phyloP scores from a whole-genome alignment of 2,113 vertebrate genomes.

The Cryptomyrus ogoouensis region DNA sequence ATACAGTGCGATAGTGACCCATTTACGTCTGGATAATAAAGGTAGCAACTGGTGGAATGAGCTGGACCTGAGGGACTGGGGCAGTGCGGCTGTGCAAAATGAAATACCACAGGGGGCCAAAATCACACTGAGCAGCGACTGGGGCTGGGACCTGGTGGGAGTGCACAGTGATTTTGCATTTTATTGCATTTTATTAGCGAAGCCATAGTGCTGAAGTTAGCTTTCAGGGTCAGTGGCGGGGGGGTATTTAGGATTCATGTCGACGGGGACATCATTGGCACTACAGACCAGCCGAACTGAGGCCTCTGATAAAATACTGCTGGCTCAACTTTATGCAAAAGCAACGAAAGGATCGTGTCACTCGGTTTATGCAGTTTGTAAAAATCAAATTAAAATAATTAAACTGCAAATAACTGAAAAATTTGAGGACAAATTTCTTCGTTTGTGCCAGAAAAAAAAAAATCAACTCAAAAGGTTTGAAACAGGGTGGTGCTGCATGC shows the following conservation, averaged over 20 bases:
- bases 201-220: neutral
- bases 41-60: constrained; percentile 32
- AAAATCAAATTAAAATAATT: neutral
- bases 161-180: constrained; percentile 16
- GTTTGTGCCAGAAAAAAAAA: neutral
- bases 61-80: constrained; percentile 10
- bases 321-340: neutral
- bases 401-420: neutral
- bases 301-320: neutral
- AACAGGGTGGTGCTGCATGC: neutral
- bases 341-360: neutral
- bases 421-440: neutral
- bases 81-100: constrained; percentile 24
- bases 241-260: neutral
- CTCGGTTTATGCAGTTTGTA: neutral
- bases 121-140: constrained; percentile 10
- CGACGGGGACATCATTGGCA: neutral
- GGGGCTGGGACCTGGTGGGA: neutral
- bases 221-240: neutral
- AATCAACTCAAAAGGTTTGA: neutral
- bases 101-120: constrained; percentile 38
- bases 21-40: constrained; percentile 42
- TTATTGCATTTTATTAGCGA: neutral
- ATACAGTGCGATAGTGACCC: constrained; percentile 38
- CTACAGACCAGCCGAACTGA: neutral